phyloP scores from a whole-genome alignment of 2,888 invertebrate genomes.

The Prionchulus punctatus region DNA sequence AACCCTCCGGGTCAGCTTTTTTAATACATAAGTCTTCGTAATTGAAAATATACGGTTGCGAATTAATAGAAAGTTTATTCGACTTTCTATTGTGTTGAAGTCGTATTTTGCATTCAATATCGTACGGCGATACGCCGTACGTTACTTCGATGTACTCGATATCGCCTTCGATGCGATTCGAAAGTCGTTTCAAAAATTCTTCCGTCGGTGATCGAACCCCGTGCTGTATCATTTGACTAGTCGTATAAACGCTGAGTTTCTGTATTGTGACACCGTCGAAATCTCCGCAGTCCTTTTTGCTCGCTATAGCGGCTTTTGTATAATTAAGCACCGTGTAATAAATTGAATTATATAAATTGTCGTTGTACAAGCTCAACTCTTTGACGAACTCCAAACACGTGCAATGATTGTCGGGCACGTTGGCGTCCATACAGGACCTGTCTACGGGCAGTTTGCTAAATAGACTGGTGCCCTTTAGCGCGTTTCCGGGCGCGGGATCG shows the following conservation, averaged over 20 bases:
- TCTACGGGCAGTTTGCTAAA: conserved; percentile 13
- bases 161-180: background rate
- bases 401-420: conserved; percentile 11
- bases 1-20: no score
- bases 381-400: background rate
- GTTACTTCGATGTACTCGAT: background rate
- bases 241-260: background rate
- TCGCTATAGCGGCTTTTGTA: background rate
- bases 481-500: background rate
- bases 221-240: background rate
- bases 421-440: conserved; percentile 19
- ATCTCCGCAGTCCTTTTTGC: no score
- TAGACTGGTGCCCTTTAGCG: conserved; percentile 18
- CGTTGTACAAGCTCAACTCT: background rate
- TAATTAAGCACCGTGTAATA: background rate
- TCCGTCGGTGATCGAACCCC: background rate
- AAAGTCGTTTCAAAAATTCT: background rate
- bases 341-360: background rate
- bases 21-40: no score
- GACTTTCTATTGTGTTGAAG: background rate
- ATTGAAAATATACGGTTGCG: no score
- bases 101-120: background rate
- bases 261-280: no score
- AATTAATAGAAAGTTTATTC: no score
- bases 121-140: background rate